Evolutionary conservation across 2,113 vertebrate genomes (phyloP).

Genomic region (Capreolus pygargus): DNA sequence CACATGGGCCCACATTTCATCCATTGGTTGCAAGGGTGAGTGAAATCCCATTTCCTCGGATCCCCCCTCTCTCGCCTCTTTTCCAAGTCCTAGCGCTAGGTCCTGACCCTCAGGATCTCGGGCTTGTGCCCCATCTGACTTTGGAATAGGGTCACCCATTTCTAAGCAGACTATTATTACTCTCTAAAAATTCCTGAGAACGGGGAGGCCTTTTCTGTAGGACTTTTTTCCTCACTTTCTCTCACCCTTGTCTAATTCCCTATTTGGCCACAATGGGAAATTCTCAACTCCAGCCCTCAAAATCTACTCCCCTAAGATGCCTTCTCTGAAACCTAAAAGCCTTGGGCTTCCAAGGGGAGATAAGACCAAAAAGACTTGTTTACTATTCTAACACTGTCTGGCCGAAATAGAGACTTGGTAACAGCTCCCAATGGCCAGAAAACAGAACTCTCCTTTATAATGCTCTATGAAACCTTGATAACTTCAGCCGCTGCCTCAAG

Average conservation of each 20-base stretch:
- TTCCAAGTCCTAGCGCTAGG: not conserved
- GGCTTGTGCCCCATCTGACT: not conserved
- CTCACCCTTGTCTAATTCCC: not conserved
- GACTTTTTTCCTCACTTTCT: not conserved
- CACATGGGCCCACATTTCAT: not conserved
- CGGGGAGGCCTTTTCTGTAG: rapidly evolving
- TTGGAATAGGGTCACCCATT: not conserved
- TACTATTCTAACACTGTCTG: not conserved
- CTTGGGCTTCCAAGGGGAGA: not conserved
- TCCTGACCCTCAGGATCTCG: not conserved
- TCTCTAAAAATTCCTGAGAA: not conserved
- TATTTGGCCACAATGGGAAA: not conserved
- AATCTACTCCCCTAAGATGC: not conserved
- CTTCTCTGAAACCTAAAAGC: not conserved
- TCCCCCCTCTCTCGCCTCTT: not conserved
- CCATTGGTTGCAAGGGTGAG: not conserved
- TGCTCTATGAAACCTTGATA: rapidly evolving
- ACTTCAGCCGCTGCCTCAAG: not conserved
- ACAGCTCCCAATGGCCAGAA: not conserved
- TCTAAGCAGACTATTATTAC: not conserved
- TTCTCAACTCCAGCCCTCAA: not conserved
- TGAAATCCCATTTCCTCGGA: not conserved
- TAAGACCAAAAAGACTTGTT: not conserved
- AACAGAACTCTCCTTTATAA: not conserved
- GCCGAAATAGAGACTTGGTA: not conserved